phyloP scores from a whole-genome alignment of 2,888 invertebrate genomes.

The Pristionchus entomophagus region DNA sequence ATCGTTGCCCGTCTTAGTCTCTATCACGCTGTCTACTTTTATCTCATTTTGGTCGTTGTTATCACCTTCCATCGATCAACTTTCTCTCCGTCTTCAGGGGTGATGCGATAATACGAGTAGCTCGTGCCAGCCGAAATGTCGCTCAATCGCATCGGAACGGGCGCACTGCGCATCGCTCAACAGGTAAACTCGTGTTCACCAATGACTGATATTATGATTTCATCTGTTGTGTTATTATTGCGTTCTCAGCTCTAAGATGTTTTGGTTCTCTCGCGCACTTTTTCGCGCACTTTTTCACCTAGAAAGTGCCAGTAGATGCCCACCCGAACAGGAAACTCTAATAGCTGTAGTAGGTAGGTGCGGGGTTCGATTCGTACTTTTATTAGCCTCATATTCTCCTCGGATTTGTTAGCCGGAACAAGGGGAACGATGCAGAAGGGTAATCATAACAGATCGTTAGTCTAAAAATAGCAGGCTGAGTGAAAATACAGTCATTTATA shows the following conservation, averaged over 20 bases:
- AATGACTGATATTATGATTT: too few species aligned
- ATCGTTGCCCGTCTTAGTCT: neutral
- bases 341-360: too few species aligned
- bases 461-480: too few species aligned
- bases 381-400: too few species aligned
- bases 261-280: neutral
- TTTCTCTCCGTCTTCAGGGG: neutral
- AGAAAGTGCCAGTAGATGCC: too few species aligned
- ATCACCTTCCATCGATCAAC: neutral
- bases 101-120: conserved; percentile 9
- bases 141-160: conserved; percentile 57
- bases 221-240: neutral
- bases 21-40: neutral
- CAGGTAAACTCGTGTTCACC: conserved; percentile 52
- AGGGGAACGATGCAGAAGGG: too few species aligned
- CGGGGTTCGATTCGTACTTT: too few species aligned
- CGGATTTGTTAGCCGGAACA: too few species aligned
- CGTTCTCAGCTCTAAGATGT: neutral
- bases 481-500: too few species aligned
- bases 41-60: neutral
- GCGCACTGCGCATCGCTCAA: conserved; percentile 55
- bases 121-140: conserved; percentile 50
- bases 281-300: too few species aligned
- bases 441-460: too few species aligned
- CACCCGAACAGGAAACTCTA: too few species aligned